Conservation (phyloP, 2,888 invertebrate genomes). For the Agrilus cyanescens region DNA sequence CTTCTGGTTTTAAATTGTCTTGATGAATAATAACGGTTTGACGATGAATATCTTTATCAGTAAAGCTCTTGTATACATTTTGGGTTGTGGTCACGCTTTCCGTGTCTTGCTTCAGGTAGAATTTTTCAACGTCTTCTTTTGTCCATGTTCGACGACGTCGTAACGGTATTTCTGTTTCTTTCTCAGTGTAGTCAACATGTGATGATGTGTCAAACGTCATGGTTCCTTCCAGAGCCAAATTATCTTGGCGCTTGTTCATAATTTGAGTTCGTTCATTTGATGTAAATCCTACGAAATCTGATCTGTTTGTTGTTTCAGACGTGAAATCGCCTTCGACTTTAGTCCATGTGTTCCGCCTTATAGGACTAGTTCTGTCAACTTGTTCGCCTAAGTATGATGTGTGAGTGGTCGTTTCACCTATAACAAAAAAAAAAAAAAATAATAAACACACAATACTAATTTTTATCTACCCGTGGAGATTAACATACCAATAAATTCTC, state of each 20-base stretch:
- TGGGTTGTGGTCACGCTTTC: slow-evolving; percentile 53
- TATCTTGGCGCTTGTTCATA: slow-evolving; percentile 49
- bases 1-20: slow-evolving; percentile 42
- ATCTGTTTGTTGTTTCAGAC: slow-evolving; percentile 54
- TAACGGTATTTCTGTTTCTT: slow-evolving; percentile 43
- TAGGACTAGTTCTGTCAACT: slow-evolving; percentile 50
- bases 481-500: slow-evolving; percentile 51
- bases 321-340: slow-evolving; percentile 64
- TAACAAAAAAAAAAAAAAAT: slow-evolving; percentile 20
- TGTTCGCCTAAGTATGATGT: slow-evolving; percentile 57
- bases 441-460: neutral
- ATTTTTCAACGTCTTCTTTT: slow-evolving; percentile 60
- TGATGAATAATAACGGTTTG: slow-evolving; percentile 31
- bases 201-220: slow-evolving; percentile 55
- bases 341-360: slow-evolving; percentile 65
- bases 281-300: slow-evolving; percentile 54
- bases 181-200: slow-evolving; percentile 50
- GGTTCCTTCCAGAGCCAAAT: slow-evolving; percentile 55
- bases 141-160: slow-evolving; percentile 55
- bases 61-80: slow-evolving; percentile 52
- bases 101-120: slow-evolving; percentile 46
- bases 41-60: slow-evolving; percentile 41
- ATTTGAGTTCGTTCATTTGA: slow-evolving; percentile 46
- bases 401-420: slow-evolving; percentile 59
- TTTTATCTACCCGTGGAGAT: neutral